These are phyloP conservation scores for Poecilia picta DNA, from an alignment of 2,797 vertebrate species.

Conservation along the genomic window DNA sequence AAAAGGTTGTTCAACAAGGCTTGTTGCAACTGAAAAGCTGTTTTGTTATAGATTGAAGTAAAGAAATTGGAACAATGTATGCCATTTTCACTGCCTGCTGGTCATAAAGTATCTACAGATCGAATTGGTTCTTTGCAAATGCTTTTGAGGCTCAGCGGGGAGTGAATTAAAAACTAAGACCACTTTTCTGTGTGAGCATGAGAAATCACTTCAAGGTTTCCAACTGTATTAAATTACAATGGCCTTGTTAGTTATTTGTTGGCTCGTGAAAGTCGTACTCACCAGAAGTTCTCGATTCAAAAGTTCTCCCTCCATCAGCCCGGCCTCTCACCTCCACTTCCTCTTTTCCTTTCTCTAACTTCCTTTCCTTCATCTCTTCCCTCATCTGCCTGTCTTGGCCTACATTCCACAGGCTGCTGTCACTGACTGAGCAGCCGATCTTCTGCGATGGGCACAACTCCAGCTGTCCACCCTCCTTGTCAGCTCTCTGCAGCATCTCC, in stretches of 20 bases:
- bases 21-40: background rate
- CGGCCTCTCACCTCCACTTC: slow-evolving; percentile 69
- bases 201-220: background rate
- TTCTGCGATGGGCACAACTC: slow-evolving; percentile 66
- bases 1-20: too few species aligned
- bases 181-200: background rate
- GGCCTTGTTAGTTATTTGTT: background rate
- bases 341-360: slow-evolving; percentile 38
- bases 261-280: slow-evolving; percentile 47
- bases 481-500: slow-evolving; percentile 85
- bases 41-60: background rate
- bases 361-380: slow-evolving; percentile 52
- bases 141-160: background rate
- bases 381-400: slow-evolving; percentile 59
- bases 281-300: slow-evolving; percentile 80
- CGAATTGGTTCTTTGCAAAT: background rate
- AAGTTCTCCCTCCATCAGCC: slow-evolving; percentile 82
- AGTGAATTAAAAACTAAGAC: background rate
- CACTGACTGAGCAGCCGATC: slow-evolving; percentile 71
- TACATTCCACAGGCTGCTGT: slow-evolving; percentile 66
- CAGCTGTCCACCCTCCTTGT: slow-evolving; percentile 71
- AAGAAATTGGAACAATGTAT: background rate
- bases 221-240: background rate
- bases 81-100: background rate
- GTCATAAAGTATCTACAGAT: background rate